Conservation (phyloP, 2,113 vertebrate genomes). For the Sebastes fasciatus region DNA sequence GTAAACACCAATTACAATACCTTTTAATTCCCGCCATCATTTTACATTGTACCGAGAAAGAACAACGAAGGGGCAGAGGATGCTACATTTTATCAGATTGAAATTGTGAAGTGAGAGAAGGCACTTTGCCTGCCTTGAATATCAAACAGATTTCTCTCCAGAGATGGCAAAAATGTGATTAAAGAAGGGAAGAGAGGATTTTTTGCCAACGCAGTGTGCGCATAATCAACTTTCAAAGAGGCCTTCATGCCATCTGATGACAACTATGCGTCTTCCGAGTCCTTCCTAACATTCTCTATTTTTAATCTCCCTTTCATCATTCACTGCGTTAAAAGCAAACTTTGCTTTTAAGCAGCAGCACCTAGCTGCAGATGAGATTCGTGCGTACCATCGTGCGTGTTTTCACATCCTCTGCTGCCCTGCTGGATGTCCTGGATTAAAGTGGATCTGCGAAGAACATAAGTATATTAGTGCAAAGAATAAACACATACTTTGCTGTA, state of each 20-base stretch:
- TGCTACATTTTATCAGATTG: conserved; percentile 60
- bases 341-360: not conserved
- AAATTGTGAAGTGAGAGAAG: conserved; percentile 60
- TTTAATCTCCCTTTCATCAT: conserved; percentile 62
- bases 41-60: conserved; percentile 18
- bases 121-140: conserved; percentile 72
- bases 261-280: conserved; percentile 56
- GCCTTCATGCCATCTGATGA: conserved; percentile 58
- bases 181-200: conserved; percentile 70
- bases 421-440: conserved; percentile 92
- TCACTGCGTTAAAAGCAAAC: conserved; percentile 9
- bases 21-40: conserved; percentile 26
- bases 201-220: conserved; percentile 57
- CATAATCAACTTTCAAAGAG: conserved; percentile 76
- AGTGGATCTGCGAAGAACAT: conserved; percentile 75
- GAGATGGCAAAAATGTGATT: conserved; percentile 77
- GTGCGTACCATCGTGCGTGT: conserved; percentile 80
- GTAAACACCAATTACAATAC: conserved; percentile 33
- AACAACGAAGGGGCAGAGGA: conserved; percentile 26
- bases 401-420: conserved; percentile 90
- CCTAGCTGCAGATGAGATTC: conserved; percentile 29
- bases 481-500: not conserved
- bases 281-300: conserved; percentile 46
- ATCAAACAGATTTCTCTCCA: conserved; percentile 74
- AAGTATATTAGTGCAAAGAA: conserved; percentile 6